phyloP scores from a whole-genome alignment of 2,113 vertebrate genomes.

The Muntiacus muntjak region DNA sequence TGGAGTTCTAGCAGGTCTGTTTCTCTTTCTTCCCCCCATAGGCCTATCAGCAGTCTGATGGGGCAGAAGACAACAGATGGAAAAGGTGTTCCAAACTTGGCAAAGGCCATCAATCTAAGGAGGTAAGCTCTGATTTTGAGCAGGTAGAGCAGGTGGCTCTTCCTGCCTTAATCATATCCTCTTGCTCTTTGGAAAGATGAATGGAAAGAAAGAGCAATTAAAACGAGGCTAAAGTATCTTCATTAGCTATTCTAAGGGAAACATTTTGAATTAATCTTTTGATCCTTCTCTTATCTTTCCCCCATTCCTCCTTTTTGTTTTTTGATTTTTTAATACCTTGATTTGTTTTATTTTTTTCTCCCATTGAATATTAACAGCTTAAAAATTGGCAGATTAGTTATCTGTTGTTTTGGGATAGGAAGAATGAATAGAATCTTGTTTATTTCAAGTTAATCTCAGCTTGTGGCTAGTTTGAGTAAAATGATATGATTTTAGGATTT shows the following conservation, averaged over 20 bases:
- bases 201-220: constrained; percentile 41
- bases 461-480: constrained; percentile 38
- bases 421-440: constrained; percentile 28
- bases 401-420: constrained; percentile 43
- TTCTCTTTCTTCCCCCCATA: constrained; percentile 84
- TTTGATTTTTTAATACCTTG: neutral
- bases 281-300: neutral
- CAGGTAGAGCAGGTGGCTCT: constrained; percentile 73
- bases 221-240: neutral
- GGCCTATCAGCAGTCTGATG: constrained; percentile 84
- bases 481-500: constrained; percentile 23
- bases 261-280: neutral
- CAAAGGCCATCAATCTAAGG: constrained; percentile 83
- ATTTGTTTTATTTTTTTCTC: constrained; percentile 9
- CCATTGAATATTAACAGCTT: constrained; percentile 20
- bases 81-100: constrained; percentile 84
- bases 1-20: constrained; percentile 83
- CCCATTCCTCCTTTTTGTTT: neutral
- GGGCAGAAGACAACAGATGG: constrained; percentile 85
- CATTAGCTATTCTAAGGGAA: neutral
- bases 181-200: constrained; percentile 48
- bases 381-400: neutral
- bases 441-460: neutral
- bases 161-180: constrained; percentile 59
- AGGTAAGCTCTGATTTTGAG: constrained; percentile 82